phyloP scores from a whole-genome alignment of 1,140 invertebrate species.

The Zaprionus ornatus region DNA sequence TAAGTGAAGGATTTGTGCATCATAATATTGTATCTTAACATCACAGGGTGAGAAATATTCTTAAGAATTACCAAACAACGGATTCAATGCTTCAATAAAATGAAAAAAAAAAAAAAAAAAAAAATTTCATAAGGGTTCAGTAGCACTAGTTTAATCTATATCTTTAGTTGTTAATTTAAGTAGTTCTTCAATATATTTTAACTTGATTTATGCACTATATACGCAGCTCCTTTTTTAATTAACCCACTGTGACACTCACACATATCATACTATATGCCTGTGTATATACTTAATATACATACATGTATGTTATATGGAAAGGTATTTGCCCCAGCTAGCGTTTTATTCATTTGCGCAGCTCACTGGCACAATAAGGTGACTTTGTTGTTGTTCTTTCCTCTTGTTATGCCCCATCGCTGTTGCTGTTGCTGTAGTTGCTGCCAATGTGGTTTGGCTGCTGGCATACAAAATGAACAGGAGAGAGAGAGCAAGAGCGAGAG shows the following conservation, averaged over 20 bases:
- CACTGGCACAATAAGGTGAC: slow-evolving; percentile 16
- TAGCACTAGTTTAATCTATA: too few relatives aligned
- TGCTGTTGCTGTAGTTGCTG: slow-evolving; percentile 11
- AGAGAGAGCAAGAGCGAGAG: not conserved
- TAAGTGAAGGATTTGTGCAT: too few relatives aligned
- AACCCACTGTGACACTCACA: not conserved
- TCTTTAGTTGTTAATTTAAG: too few relatives aligned
- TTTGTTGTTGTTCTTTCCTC: slow-evolving; percentile 11
- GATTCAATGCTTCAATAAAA: too few relatives aligned
- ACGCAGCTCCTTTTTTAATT: not conserved
- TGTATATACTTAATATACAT: not conserved
- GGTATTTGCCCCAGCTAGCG: not conserved
- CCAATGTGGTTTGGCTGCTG: slow-evolving; percentile 36
- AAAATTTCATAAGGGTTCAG: too few relatives aligned
- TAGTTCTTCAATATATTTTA: too few relatives aligned
- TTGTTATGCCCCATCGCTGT: not conserved
- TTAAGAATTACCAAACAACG: too few relatives aligned
- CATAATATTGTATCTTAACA: too few relatives aligned
- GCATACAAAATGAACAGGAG: slow-evolving; percentile 48
- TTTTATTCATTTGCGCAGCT: slow-evolving; percentile 22
- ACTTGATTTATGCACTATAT: too few relatives aligned
- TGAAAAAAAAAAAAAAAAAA: too few relatives aligned
- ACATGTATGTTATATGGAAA: not conserved
- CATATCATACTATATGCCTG: not conserved
- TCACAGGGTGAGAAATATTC: too few relatives aligned